Evolutionary conservation across 2,888 invertebrate species (phyloP), one percentile per base, ranked within the genome.

Genomic region (Eugnorisma glareosa): DNA sequence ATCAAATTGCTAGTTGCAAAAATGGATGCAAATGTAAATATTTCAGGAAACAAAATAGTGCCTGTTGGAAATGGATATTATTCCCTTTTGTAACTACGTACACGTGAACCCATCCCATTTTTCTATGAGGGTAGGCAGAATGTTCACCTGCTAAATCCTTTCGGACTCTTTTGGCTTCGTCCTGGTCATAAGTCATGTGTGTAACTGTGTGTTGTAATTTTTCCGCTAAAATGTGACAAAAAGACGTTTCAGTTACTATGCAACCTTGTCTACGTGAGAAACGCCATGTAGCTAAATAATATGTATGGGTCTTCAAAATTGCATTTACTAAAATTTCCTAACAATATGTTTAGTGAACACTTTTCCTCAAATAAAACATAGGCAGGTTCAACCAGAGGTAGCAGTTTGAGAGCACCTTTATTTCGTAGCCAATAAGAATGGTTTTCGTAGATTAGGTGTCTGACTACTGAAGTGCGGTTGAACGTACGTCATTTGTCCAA

Each of bases 311-410:
- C 54, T 72, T 72, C 24, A 18, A 24, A 45, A 59, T 28, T 6
- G 24, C 11, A 28, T 37, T 40, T 37, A 40, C 21, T 61, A 13
- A 35, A 21, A 10, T 10, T 21, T 61, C 10, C 10, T 10, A 43
- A 28, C 10, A 28, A 45, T 45, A 28, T n/a, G n/a, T 64, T 64
- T 64, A 40, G 40, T 28, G 2, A 37, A n/a, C 31, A 11, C 15
- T 37, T 51, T 80, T 51, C 73, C 73, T 63, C 5, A 51, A 37
- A 73, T 5, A 43, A 28, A 28, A n/a, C 6, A 1, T 43, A 35
- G 18, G 13, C 1, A 15, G 24, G 31, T 15, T 37, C 5, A 63
- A 51, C 15, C 1, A 11, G 15, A 73, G 11, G 40, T 15, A 45
- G 18, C 24, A 37, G 21, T 45, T 45, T 37, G 1, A 0, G 0